Conservation (phyloP, 2,888 invertebrate species). For the Rhamnusium bicolor region DNA sequence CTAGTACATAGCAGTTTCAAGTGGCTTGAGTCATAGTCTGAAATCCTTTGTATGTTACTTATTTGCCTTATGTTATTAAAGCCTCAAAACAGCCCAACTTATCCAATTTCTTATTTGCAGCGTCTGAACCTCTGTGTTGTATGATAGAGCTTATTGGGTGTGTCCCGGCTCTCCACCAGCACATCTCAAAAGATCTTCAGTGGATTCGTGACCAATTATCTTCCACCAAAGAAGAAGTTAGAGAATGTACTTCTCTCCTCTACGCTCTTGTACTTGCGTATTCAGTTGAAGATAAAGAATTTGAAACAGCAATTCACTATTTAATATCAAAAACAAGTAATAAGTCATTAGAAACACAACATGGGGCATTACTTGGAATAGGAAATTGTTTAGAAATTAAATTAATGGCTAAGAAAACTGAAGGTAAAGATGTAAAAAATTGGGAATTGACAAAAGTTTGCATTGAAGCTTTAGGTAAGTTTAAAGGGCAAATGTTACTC, state of each 20-base stretch:
- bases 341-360: constrained; percentile 82
- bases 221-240: constrained; percentile 83
- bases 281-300: constrained; percentile 74
- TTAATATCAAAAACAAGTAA: constrained; percentile 73
- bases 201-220: constrained; percentile 78
- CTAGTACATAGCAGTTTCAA: too few species aligned
- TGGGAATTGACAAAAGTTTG: constrained; percentile 77
- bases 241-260: constrained; percentile 82
- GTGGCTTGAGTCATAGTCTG: too few species aligned
- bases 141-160: constrained; percentile 90
- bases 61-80: too few species aligned
- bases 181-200: constrained; percentile 77
- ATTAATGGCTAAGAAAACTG: constrained; percentile 67
- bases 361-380: constrained; percentile 83
- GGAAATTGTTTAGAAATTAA: constrained; percentile 82
- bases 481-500: constrained; percentile 20
- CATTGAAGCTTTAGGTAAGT: constrained; percentile 61
- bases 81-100: neutral
- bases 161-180: constrained; percentile 79
- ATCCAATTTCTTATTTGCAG: constrained; percentile 65
- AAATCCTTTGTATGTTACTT: too few species aligned
- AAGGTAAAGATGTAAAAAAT: constrained; percentile 67
- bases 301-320: constrained; percentile 74
- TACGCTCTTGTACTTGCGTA: constrained; percentile 79
- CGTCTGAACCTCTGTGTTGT: constrained; percentile 80